Evolutionary conservation across 1,140 invertebrate species (phyloP), one percentile per base, ranked within the genome.

Genomic region (Sweltsa coloradensis): DNA sequence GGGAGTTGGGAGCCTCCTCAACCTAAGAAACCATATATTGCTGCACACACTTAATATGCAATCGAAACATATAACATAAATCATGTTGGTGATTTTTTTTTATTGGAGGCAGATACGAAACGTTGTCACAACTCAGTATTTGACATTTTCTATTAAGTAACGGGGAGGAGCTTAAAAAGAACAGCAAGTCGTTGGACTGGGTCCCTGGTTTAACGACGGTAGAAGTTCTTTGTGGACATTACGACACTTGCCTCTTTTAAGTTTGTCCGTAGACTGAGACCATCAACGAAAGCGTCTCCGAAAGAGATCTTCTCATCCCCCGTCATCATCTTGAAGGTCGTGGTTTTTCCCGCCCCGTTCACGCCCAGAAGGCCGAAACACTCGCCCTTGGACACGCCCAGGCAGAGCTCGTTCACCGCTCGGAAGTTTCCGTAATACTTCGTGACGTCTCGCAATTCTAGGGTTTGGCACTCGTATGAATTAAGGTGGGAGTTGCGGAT

Each of bases 331-430:
- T 85, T 83, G 59, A 93, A 93, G 1, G 85, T 89, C 3, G 84
- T 84, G 2, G 89, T 90, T 68, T 89, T 85, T 2, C 77, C 81
- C 24, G 85, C 85, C n/a, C 86, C 86, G 63, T 92, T 92, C 2
- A 87, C 74, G 7, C 92, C 92, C 22, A 97, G 68, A 26, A 97
- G 65, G 1, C 91, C 91, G 64, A 95, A 95, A 59, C 89, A 94
- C 68, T 95, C 83, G 5, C 70, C 70, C 66, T 62, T 50, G 14
- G 71, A 68, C n/a, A 76, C 70, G 5, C 65, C 75, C 46, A 89
- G 73, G 57, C 75, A 81, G 1, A 90, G 60, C 54, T 80, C 74
- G 53, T 84, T 72, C 0, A 89, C 85, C 3, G 85, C 87, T 18
- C 76, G 59, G 41, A 83, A 67, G 3, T 72, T 70, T 1, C 74